Conservation (phyloP, 2,797 vertebrate genomes). For the Arremon brunneinucha region DNA sequence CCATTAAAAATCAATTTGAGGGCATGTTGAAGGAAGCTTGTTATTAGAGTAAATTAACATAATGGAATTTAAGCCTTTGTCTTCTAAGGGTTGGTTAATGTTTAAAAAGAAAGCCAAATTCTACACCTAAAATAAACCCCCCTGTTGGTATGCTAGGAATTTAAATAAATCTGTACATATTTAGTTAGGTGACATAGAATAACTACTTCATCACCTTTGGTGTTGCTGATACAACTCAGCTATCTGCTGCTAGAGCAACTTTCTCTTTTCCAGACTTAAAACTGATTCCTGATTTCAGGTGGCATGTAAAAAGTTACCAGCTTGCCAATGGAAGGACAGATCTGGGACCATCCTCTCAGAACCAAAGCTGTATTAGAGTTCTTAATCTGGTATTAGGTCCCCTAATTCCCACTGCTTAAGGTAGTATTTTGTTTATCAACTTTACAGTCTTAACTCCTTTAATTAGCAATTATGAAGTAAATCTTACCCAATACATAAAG, state of each 20-base stretch:
- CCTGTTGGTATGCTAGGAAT: background rate
- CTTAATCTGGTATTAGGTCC: background rate
- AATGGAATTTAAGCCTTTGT: constrained; percentile 26
- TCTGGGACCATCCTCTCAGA: background rate
- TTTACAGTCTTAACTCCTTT: background rate
- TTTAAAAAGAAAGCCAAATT: background rate
- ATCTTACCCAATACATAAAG: background rate
- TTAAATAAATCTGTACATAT: background rate
- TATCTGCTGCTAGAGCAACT: background rate
- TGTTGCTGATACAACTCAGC: background rate
- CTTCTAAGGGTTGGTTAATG: background rate
- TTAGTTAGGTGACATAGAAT: background rate
- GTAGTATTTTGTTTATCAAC: background rate
- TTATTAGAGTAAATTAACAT: constrained; percentile 54
- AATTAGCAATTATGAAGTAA: background rate
- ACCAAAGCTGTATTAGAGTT: background rate
- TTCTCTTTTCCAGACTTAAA: background rate
- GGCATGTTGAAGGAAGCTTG: constrained; percentile 39
- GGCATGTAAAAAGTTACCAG: background rate
- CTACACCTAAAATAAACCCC: background rate
- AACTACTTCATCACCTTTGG: background rate
- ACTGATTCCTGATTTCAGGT: background rate
- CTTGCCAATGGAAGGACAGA: background rate
- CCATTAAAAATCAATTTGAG: constrained; percentile 63
- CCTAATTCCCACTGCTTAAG: background rate